A percentile compares a stretch with the other conserved stretches of the same genome.
phyloP scores from a whole-genome alignment of 2,113 vertebrate genomes.

The Speoplatyrhinus poulsoni region DNA sequence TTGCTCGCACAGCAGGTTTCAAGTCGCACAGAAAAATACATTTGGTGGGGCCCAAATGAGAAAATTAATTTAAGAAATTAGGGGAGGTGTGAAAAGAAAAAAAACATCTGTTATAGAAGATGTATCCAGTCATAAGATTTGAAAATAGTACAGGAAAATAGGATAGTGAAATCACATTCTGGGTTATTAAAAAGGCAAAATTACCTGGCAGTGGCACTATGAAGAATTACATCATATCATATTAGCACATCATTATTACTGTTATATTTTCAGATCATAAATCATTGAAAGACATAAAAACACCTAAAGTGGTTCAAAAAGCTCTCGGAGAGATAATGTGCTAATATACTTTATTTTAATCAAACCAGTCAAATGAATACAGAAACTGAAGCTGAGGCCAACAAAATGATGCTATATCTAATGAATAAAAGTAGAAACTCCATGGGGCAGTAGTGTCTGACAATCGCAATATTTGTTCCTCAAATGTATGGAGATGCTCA shows the following conservation, averaged over 20 bases:
- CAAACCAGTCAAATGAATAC: too few relatives aligned
- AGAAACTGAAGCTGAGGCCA: background rate
- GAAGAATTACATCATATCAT: too few relatives aligned
- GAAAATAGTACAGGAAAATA: constrained; percentile 7
- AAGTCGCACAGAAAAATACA: constrained; percentile 23
- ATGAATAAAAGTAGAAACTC: background rate
- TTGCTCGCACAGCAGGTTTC: constrained; percentile 19
- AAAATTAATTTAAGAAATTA: constrained; percentile 42
- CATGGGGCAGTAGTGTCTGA: too few relatives aligned
- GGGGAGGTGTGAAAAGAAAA: constrained; percentile 24
- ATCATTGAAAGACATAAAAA: background rate
- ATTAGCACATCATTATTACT: constrained; percentile 3
- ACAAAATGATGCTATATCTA: constrained; percentile 3
- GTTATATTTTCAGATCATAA: background rate
- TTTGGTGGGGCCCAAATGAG: constrained; percentile 19
- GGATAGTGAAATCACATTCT: constrained; percentile 6
- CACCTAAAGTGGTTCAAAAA: too few relatives aligned
- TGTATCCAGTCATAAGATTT: constrained; percentile 18
- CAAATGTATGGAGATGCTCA: too few relatives aligned
- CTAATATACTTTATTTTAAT: too few relatives aligned
- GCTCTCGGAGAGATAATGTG: too few relatives aligned
- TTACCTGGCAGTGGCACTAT: background rate
- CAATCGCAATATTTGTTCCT: background rate
- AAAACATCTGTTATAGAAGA: constrained; percentile 38
- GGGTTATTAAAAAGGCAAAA: constrained; percentile 2